Conservation (phyloP, 2,888 invertebrate species). For the Andrena hattorfiana region DNA sequence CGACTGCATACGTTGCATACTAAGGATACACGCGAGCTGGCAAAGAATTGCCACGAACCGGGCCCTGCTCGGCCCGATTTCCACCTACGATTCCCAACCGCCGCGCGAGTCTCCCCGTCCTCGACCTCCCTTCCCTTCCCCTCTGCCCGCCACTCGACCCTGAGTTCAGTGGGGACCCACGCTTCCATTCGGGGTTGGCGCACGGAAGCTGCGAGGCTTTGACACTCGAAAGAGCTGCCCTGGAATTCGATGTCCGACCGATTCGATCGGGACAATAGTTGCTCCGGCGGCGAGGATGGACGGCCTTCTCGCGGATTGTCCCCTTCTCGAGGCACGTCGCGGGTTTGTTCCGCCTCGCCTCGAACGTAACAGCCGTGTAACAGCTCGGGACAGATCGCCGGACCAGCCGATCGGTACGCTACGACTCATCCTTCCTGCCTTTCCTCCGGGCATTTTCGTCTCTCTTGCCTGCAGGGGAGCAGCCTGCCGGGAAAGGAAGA, state of each 20-base stretch:
- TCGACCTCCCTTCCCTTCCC: conserved; percentile 10
- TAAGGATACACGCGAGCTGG: conserved; percentile 83
- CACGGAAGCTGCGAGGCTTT: background rate
- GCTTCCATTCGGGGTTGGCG: background rate
- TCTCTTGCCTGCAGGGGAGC: background rate
- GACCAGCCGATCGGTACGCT: conserved; percentile 5
- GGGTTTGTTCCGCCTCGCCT: conserved; percentile 62
- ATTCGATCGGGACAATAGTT: conserved; percentile 14
- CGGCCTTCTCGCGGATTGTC: conserved; percentile 57
- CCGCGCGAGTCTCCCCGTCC: conserved; percentile 4
- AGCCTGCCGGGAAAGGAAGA: background rate
- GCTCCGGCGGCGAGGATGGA: conserved; percentile 38
- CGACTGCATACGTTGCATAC: conserved; percentile 85
- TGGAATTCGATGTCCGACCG: conserved; percentile 1
- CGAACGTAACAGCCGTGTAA: conserved; percentile 74
- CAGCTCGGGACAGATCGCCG: conserved; percentile 65
- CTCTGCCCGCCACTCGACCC: too few species aligned
- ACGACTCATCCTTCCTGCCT: background rate
- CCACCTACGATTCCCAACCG: conserved; percentile 64
- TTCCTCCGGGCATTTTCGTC: background rate
- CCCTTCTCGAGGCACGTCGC: conserved; percentile 45
- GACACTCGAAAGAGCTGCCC: background rate
- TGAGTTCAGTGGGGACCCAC: fast-evolving
- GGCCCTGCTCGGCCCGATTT: conserved; percentile 46
- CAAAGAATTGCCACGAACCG: conserved; percentile 76